These are phyloP conservation scores for Hystrix cristata DNA, from an alignment of 2,113 vertebrate species.

Conservation along the genomic window DNA sequence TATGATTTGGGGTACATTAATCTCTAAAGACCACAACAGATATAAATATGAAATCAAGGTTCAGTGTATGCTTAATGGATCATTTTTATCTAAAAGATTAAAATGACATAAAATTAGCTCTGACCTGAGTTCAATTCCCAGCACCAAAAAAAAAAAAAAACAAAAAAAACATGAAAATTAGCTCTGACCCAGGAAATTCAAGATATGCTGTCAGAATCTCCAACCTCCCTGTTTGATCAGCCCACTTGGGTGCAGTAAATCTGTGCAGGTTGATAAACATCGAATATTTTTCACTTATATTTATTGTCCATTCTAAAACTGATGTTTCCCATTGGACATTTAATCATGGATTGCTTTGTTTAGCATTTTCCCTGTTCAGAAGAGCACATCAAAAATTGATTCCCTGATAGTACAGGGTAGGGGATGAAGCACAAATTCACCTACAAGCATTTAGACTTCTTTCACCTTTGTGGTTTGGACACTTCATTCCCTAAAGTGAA, in stretches of 20 bases:
- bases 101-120: conserved; percentile 52
- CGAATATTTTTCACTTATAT: conserved; percentile 69
- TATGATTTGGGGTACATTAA: conserved; percentile 1
- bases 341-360: conserved; percentile 72
- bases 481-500: conserved; percentile 80
- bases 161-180: background rate
- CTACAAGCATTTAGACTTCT: conserved; percentile 44
- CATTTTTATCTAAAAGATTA: conserved; percentile 51
- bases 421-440: conserved; percentile 61
- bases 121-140: no score
- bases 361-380: conserved; percentile 72
- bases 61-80: conserved; percentile 1
- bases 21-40: conserved; percentile 53
- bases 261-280: conserved; percentile 71
- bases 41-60: conserved; percentile 51
- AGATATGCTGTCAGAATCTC: background rate
- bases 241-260: conserved; percentile 45
- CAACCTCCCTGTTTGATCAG: background rate
- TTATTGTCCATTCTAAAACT: conserved; percentile 70
- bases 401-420: conserved; percentile 42
- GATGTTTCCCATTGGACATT: conserved; percentile 53
- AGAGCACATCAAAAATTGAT: conserved; percentile 71
- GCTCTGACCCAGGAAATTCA: background rate
- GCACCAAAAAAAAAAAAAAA: no score
- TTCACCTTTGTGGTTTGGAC: conserved; percentile 54